phyloP scores from a whole-genome alignment of 2,797 vertebrate species.

The Gymnoscopelus microlampas region DNA sequence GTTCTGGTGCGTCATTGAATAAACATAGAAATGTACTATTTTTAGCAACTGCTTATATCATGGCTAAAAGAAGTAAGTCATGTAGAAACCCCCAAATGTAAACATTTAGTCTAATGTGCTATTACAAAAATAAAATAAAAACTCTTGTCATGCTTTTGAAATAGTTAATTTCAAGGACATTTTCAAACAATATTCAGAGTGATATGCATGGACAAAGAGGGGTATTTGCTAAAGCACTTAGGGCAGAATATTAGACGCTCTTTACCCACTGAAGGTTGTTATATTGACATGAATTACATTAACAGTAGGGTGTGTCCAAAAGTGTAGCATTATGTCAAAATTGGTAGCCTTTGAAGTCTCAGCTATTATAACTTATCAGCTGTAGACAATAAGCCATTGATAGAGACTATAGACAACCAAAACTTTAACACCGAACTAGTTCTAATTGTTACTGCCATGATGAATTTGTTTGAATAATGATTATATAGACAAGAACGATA shows the following conservation, averaged over 20 bases:
- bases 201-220: constrained; percentile 44
- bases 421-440: constrained; percentile 22
- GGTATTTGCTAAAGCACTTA: constrained; percentile 57
- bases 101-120: constrained; percentile 65
- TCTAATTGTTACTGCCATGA: constrained; percentile 38
- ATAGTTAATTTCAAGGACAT: constrained; percentile 33
- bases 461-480: constrained; percentile 54
- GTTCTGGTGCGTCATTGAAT: constrained; percentile 48
- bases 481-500: constrained; percentile 37
- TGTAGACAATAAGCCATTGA: constrained; percentile 54
- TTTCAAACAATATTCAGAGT: constrained; percentile 46
- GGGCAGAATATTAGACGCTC: constrained; percentile 39
- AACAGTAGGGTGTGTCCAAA: constrained; percentile 58
- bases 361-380: constrained; percentile 52
- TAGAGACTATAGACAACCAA: constrained; percentile 47
- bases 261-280: constrained; percentile 41
- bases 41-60: constrained; percentile 65
- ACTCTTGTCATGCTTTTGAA: constrained; percentile 12
- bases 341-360: constrained; percentile 56
- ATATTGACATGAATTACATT: constrained; percentile 65
- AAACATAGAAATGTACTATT: constrained; percentile 57
- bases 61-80: constrained; percentile 50
- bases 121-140: constrained; percentile 46
- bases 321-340: constrained; percentile 51
- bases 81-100: constrained; percentile 58